Conservation (phyloP, 2,888 invertebrate genomes). For the Myopa tessellatipennis region DNA sequence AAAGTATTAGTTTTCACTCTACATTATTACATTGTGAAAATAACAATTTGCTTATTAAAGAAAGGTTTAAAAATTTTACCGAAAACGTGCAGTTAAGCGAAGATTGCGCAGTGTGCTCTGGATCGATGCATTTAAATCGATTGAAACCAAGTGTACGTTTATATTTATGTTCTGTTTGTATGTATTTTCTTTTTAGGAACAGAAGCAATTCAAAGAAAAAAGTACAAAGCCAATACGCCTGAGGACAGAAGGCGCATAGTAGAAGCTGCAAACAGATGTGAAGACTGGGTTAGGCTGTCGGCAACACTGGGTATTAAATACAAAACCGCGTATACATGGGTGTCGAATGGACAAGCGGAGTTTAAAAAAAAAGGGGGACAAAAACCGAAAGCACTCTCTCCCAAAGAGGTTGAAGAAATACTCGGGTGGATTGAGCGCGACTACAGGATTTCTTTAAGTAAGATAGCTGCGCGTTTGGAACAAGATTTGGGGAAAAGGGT, state of each 20-base stretch:
- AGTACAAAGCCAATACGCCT: background rate
- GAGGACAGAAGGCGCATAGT: constrained; percentile 4
- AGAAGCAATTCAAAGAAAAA: background rate
- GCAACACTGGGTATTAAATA: constrained; percentile 13
- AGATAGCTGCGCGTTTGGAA: background rate
- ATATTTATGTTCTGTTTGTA: background rate
- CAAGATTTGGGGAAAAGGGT: constrained; percentile 8
- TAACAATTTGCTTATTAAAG: too few relatives aligned
- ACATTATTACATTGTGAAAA: too few relatives aligned
- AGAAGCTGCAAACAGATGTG: constrained; percentile 9
- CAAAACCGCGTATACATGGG: constrained; percentile 19
- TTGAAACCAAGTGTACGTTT: too few relatives aligned
- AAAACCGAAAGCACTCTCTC: background rate
- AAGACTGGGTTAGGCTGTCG: constrained; percentile 12
- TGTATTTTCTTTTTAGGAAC: background rate
- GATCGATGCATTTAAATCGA: too few relatives aligned
- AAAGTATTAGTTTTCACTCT: background rate
- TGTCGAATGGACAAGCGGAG: background rate
- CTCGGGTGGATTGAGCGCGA: constrained; percentile 22
- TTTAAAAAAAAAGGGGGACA: background rate
- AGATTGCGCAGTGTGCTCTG: too few relatives aligned
- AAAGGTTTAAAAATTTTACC: too few relatives aligned
- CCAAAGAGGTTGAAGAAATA: constrained; percentile 6
- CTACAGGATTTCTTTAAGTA: constrained; percentile 8
- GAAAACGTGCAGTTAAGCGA: too few relatives aligned